Percentiles rank a stretch among this genome's conserved stretches.
Evolutionary conservation across 2,113 vertebrate species (phyloP).

Genomic region (Scatophagus argus): DNA sequence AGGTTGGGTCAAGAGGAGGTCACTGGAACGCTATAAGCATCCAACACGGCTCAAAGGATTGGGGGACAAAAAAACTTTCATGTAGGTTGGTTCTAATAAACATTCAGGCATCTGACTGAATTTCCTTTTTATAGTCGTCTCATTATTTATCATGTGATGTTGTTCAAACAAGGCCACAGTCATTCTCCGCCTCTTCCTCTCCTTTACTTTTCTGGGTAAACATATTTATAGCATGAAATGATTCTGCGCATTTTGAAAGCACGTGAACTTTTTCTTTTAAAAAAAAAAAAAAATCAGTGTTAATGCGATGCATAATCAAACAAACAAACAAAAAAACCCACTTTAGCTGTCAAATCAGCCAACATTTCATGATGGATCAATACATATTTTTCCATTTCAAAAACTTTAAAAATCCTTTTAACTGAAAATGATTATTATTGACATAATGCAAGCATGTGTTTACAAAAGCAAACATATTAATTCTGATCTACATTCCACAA

Average conservation of each 20-base stretch:
- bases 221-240: neutral
- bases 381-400: neutral
- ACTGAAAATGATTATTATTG: neutral
- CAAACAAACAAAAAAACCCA: too few species aligned
- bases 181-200: neutral
- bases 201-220: neutral
- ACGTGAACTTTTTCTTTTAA: too few species aligned
- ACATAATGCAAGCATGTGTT: neutral
- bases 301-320: too few species aligned
- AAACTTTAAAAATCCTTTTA: neutral
- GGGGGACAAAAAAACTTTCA: too few species aligned
- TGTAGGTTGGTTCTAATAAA: neutral
- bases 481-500: neutral
- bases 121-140: neutral
- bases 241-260: too few species aligned
- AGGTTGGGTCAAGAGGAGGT: constrained; percentile 14
- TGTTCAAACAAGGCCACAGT: neutral
- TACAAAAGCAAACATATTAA: neutral
- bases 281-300: too few species aligned
- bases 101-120: neutral
- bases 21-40: constrained; percentile 5
- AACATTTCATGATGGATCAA: too few species aligned
- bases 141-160: neutral
- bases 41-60: constrained; percentile 3
- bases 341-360: rapidly evolving